phyloP scores from a whole-genome alignment of 2,113 vertebrate genomes.

The Salvelinus alpinus region DNA sequence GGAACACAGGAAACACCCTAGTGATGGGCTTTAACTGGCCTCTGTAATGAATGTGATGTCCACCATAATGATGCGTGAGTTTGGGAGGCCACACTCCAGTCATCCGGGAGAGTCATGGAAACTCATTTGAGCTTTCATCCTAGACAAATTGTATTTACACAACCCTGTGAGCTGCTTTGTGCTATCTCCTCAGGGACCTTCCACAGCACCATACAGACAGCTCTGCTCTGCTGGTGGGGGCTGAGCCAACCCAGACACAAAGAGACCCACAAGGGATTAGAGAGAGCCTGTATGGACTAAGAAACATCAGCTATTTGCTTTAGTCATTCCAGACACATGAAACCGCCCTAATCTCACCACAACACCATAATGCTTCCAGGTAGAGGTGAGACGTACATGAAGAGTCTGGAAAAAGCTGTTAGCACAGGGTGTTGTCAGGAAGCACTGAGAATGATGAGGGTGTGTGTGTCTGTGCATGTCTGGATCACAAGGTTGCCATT shows the following conservation, averaged over 20 bases:
- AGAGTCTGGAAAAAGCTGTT: conserved; percentile 42
- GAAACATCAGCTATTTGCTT: not conserved
- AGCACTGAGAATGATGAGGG: not conserved
- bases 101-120: conserved; percentile 60
- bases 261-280: conserved; percentile 34
- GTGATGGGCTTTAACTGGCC: not conserved
- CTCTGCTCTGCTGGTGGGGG: not conserved
- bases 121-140: conserved; percentile 63
- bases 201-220: conserved; percentile 31
- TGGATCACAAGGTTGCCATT: not conserved
- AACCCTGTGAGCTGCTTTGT: conserved; percentile 31
- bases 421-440: conserved; percentile 9
- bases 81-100: conserved; percentile 57
- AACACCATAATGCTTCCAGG: conserved; percentile 6
- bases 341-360: conserved; percentile 27
- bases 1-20: conserved; percentile 20
- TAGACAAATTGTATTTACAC: conserved; percentile 70
- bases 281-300: conserved; percentile 17
- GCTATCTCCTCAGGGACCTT: conserved; percentile 43
- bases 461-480: not conserved
- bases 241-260: conserved; percentile 25
- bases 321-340: conserved; percentile 18
- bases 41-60: conserved; percentile 9
- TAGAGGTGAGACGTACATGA: conserved; percentile 36
- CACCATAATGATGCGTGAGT: conserved; percentile 46